Percentiles rank a stretch among this genome's conserved stretches.
These are phyloP conservation scores for Alloscopus bannaensis DNA, from an alignment of 2,888 invertebrate genomes.

Conservation along the genomic window DNA sequence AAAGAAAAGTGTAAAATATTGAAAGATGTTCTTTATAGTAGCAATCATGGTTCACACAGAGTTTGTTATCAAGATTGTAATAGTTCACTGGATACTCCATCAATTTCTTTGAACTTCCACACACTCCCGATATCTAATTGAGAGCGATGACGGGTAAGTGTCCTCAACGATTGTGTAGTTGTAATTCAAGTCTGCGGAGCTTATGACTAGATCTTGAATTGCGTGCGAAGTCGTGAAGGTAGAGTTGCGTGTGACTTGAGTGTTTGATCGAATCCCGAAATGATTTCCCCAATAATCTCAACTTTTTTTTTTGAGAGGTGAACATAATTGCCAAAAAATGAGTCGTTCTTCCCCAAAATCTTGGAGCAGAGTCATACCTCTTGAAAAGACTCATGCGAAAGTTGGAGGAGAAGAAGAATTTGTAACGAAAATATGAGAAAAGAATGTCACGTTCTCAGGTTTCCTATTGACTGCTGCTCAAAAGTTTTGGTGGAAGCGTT, in stretches of 20 bases:
- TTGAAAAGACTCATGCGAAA: neutral
- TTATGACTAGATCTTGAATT: too few species aligned
- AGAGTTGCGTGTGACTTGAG: neutral
- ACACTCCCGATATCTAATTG: constrained; percentile 5
- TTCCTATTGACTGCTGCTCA: neutral
- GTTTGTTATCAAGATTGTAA: constrained; percentile 14
- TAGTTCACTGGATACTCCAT: constrained; percentile 39
- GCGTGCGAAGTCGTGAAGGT: neutral
- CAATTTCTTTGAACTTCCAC: neutral
- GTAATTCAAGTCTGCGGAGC: neutral
- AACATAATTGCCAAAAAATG: neutral
- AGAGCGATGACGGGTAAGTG: neutral
- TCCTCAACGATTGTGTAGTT: neutral
- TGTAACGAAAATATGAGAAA: neutral
- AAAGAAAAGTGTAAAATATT: constrained; percentile 27
- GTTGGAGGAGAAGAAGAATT: neutral
- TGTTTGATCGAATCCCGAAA: neutral
- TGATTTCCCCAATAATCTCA: neutral
- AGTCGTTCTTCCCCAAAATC: neutral
- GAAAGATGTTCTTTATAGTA: constrained; percentile 7
- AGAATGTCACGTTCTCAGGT: constrained; percentile 8
- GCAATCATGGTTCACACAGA: neutral
- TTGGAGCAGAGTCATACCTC: neutral
- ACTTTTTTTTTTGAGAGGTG: neutral
- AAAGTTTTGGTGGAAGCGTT: neutral